Percentiles rank a stretch among this genome's conserved stretches.
Conservation (phyloP, 1,140 invertebrate species). For the Dreissena polymorpha region DNA sequence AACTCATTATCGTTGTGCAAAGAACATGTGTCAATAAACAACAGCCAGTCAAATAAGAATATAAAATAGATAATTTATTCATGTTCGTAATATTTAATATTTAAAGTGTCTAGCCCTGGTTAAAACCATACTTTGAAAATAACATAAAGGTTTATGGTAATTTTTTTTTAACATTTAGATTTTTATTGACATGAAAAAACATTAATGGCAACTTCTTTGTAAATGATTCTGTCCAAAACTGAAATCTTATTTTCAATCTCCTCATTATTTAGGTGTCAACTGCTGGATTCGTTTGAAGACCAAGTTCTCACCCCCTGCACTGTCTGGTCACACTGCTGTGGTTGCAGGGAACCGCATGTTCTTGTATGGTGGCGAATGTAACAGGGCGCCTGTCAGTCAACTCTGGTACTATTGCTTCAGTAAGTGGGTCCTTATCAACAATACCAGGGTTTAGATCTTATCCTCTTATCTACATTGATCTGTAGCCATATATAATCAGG, state of each 20-base stretch:
- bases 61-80: no score
- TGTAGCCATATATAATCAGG: neutral
- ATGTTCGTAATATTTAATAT: no score
- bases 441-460: constrained; percentile 1
- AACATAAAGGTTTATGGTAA: no score
- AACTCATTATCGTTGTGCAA: no score
- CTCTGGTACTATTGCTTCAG: constrained; percentile 51
- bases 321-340: constrained; percentile 91
- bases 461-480: neutral
- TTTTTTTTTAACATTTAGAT: no score
- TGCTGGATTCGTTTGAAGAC: constrained; percentile 84
- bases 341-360: constrained; percentile 61
- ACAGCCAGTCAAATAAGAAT: no score
- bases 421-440: constrained; percentile 17
- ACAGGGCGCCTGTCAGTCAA: constrained; percentile 36
- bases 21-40: no score
- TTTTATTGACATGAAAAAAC: no score
- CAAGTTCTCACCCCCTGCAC: constrained; percentile 86
- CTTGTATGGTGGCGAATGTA: constrained; percentile 52
- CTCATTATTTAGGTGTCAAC: constrained; percentile 81
- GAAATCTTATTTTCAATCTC: neutral
- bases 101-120: no score
- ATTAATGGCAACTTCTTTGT: no score
- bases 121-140: no score
- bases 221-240: neutral